Evolutionary conservation across 2,113 vertebrate species (phyloP).

Genomic region (Malurus melanocephalus): DNA sequence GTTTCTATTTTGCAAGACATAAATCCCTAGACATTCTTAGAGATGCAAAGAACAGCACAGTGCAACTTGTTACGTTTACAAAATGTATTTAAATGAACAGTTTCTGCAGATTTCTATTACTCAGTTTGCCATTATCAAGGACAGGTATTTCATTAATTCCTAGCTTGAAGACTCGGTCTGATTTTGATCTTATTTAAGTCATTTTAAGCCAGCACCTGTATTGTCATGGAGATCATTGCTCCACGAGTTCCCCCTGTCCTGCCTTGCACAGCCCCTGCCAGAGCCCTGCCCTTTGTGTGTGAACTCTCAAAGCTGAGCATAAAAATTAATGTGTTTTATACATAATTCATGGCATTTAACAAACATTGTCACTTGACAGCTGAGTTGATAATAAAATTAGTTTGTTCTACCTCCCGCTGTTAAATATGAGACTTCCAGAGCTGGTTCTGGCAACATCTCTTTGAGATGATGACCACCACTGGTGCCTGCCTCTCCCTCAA

Average conservation of each 20-base stretch:
- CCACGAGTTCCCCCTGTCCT: neutral
- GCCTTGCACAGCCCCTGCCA: neutral
- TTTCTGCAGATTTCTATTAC: constrained; percentile 30
- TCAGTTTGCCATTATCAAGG: constrained; percentile 9
- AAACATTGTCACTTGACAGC: constrained; percentile 41
- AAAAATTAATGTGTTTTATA: constrained; percentile 46
- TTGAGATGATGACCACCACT: neutral
- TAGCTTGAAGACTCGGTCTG: neutral
- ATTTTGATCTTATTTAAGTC: neutral
- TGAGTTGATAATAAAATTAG: constrained; percentile 32
- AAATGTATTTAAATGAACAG: constrained; percentile 41
- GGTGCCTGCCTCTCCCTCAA: neutral
- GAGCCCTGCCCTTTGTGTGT: constrained; percentile 38
- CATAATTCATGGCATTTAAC: constrained; percentile 68
- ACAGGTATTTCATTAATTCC: constrained; percentile 1
- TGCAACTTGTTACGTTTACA: constrained; percentile 12
- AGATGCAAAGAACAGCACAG: constrained; percentile 30
- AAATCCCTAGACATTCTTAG: constrained; percentile 52
- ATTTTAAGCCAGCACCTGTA: neutral
- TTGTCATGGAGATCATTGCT: neutral
- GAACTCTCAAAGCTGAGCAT: constrained; percentile 13
- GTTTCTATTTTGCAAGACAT: constrained; percentile 55
- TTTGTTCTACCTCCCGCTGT: constrained; percentile 7
- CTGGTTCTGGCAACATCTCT: neutral
- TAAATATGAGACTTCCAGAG: neutral